Conservation (phyloP, 1,140 invertebrate genomes). For the Drosophila busckii region DNA sequence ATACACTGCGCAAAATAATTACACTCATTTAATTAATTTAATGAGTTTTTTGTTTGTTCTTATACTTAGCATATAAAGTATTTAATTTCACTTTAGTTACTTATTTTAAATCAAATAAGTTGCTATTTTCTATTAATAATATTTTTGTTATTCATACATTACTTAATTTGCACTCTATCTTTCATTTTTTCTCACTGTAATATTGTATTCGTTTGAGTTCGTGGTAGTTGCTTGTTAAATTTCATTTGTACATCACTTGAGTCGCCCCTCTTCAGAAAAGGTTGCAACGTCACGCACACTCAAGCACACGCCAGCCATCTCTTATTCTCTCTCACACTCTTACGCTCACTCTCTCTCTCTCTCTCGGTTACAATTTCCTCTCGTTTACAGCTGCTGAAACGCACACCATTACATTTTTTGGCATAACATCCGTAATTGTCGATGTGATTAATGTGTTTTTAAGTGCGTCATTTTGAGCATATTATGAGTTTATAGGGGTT, state of each 20-base stretch:
- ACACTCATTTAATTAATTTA: not conserved
- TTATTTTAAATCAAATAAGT: no score
- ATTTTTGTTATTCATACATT: conserved; percentile 2
- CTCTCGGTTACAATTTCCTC: not conserved
- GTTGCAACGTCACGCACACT: conserved; percentile 48
- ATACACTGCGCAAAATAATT: conserved; percentile 37
- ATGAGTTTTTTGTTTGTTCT: not conserved
- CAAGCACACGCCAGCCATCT: conserved; percentile 51
- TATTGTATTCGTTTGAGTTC: conserved; percentile 9
- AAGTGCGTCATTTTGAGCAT: conserved; percentile 77
- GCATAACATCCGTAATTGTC: conserved; percentile 59
- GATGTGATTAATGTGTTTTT: conserved; percentile 78
- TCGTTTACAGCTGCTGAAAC: conserved; percentile 6
- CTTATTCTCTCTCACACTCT: conserved; percentile 10
- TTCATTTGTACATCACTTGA: conserved; percentile 40
- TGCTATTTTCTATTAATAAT: no score
- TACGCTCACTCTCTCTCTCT: not conserved
- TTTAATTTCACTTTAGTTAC: not conserved
- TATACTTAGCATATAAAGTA: not conserved
- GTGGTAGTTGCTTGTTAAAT: conserved; percentile 61
- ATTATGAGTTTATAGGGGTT: conserved; percentile 77
- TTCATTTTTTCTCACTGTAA: conserved; percentile 19
- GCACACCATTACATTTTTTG: conserved; percentile 27
- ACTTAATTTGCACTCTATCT: not conserved
- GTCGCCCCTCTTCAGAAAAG: conserved; percentile 18